Evolutionary conservation across 2,113 vertebrate genomes (phyloP), one percentile per base, ranked within the genome.

Genomic region (Bos taurus): DNA sequence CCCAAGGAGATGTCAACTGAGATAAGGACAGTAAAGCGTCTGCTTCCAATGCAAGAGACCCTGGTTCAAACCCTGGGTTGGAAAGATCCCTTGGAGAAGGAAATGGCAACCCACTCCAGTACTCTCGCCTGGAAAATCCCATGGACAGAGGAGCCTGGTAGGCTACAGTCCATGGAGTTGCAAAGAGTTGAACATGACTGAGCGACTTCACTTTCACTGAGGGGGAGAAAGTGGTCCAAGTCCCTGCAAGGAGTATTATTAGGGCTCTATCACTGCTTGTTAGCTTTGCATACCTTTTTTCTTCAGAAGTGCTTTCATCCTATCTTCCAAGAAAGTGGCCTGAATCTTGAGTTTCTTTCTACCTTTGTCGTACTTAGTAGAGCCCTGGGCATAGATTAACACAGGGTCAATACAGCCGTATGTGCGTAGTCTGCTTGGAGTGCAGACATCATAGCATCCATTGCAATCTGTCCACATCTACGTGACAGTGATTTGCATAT

Each of bases 401-500:
- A 43, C 7, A 23, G 19, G 62, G 19, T 56, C n/a, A 8, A 23
- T 21, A 11, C 2, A 50, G 57, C 11, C 3, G 21, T 71, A 0
- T 13, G 9, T 2, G 7, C 11, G 15, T 2, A n/a, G 10, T 7
- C 9, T 46, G 6, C 17, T 59, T 36, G 7, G 9, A 17, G 25
- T 23, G 13, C 2, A 1, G 40, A 26, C 33, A 26, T 56, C n/a
- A 6, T 13, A 3, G 10, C 7, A n/a, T 6, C 21, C 21, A 40
- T n/a, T 82, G 43, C 0, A 3, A 67, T 15, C 6, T 26, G 4
- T 23, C 4, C 30, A 17, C 19, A 40, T 0, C n/a, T 16, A 7
- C 0, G 7, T 5, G 13, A 15, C 15, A 19, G 30, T 7, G 5
- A 40, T 77, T 77, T 57, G 48, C 7, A 15, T 21, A 52, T 3